Conservation (phyloP, 2,797 vertebrate species). For the Trachops cirrhosus region DNA sequence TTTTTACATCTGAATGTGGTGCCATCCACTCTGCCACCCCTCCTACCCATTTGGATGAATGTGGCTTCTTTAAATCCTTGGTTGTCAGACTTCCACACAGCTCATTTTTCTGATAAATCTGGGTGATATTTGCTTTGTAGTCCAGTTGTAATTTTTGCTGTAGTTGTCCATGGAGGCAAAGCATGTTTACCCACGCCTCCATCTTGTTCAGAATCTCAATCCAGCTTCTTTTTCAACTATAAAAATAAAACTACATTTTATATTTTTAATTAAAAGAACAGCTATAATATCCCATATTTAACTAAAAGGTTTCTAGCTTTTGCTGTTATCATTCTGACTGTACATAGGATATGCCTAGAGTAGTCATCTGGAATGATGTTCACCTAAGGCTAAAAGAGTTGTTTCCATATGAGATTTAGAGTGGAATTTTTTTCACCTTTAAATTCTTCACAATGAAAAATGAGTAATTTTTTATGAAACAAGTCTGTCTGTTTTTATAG, state of each 20-base stretch:
- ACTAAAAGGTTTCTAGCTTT: not conserved
- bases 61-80: no score
- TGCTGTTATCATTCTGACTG: not conserved
- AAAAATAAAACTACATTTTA: not conserved
- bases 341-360: not conserved
- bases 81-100: no score
- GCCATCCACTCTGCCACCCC: no score
- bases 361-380: not conserved
- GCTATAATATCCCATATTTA: not conserved
- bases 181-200: not conserved
- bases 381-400: not conserved
- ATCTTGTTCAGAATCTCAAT: not conserved
- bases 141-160: no score
- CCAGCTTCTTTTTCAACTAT: not conserved
- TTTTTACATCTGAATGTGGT: no score
- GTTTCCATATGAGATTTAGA: not conserved
- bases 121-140: no score
- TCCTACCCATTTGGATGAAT: no score
- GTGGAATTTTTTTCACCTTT: not conserved
- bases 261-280: not conserved
- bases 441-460: constrained; percentile 9
- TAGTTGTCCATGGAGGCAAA: not conserved
- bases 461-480: not conserved
- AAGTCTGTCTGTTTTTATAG: not conserved
- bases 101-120: no score